Evolutionary conservation across 2,888 invertebrate genomes (phyloP).

Genomic region (Pandemis corylana): DNA sequence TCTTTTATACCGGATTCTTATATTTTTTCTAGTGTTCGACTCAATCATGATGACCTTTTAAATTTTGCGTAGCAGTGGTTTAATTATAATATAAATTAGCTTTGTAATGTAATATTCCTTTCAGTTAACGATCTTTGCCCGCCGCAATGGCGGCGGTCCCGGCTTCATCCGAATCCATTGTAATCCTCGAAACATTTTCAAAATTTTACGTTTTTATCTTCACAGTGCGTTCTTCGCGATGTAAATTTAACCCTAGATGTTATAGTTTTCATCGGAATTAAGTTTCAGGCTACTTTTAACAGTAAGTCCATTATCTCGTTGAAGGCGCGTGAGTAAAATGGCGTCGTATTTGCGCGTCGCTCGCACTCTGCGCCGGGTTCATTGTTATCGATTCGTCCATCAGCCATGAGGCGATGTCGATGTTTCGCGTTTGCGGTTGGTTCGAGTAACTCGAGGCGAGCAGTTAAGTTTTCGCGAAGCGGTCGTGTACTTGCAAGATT

Average conservation of each 20-base stretch:
- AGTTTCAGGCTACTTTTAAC: conserved; percentile 67
- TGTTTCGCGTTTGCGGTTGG: conserved; percentile 59
- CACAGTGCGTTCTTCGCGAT: conserved; percentile 71
- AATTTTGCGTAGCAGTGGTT: conserved; percentile 41
- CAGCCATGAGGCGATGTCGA: conserved; percentile 55
- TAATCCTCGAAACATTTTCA: conserved; percentile 76
- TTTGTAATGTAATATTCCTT: conserved; percentile 62
- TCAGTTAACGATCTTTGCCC: conserved; percentile 58
- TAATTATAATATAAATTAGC: conserved; percentile 48
- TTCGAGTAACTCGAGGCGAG: conserved; percentile 58
- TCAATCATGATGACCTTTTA: conserved; percentile 24
- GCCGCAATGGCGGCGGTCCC: conserved; percentile 81
- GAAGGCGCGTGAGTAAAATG: conserved; percentile 83
- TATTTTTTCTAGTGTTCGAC: conserved; percentile 21
- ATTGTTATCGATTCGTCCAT: conserved; percentile 69
- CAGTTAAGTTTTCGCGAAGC: conserved; percentile 51
- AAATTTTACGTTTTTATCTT: conserved; percentile 74
- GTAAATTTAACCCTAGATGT: conserved; percentile 64
- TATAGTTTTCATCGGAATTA: conserved; percentile 79
- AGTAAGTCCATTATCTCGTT: conserved; percentile 64
- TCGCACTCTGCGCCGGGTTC: conserved; percentile 73
- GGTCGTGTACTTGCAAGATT: conserved; percentile 76
- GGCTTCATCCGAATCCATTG: conserved; percentile 69
- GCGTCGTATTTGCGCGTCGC: conserved; percentile 81
- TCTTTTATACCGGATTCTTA: conserved; percentile 41